A percentile compares a stretch with the other conserved stretches of the same genome.
phyloP scores from a whole-genome alignment of 2,113 vertebrate species.

The Poeciliopsis occidentalis region DNA sequence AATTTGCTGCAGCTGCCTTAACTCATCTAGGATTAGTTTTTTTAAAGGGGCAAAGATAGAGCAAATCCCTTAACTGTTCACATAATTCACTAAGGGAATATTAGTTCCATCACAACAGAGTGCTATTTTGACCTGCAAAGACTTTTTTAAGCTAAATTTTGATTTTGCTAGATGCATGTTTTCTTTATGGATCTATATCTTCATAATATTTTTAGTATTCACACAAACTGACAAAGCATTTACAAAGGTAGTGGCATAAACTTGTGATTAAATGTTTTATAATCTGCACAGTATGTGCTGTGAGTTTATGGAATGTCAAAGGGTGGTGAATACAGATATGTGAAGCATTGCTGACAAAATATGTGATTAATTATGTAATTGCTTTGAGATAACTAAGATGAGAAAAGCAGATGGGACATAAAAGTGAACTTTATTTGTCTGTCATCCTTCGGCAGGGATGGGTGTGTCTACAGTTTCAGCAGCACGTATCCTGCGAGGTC shows the following conservation, averaged over 20 bases:
- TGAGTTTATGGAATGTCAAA: not conserved
- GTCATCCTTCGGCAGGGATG: conserved; percentile 75
- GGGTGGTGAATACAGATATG: not conserved
- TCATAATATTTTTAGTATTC: too few species aligned
- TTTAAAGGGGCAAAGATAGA: conserved; percentile 8
- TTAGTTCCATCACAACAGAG: not conserved
- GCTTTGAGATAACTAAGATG: not conserved
- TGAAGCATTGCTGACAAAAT: not conserved
- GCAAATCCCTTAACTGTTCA: not conserved
- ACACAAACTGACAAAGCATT: not conserved
- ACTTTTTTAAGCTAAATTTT: not conserved
- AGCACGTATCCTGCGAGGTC: conserved; percentile 81
- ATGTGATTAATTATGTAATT: not conserved
- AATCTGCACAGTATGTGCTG: not conserved
- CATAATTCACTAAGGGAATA: not conserved
- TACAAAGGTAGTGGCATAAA: not conserved
- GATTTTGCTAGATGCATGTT: not conserved
- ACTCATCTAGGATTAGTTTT: not conserved
- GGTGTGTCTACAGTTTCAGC: conserved; percentile 83
- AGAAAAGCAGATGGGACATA: not conserved
- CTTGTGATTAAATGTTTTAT: not conserved
- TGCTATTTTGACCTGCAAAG: not conserved
- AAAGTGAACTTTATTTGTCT: conserved; percentile 25
- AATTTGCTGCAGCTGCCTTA: conserved; percentile 9
- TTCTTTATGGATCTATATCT: not conserved